Conservation (phyloP, 2,797 vertebrate species). For the Sternarchorhynchus goeldii region DNA sequence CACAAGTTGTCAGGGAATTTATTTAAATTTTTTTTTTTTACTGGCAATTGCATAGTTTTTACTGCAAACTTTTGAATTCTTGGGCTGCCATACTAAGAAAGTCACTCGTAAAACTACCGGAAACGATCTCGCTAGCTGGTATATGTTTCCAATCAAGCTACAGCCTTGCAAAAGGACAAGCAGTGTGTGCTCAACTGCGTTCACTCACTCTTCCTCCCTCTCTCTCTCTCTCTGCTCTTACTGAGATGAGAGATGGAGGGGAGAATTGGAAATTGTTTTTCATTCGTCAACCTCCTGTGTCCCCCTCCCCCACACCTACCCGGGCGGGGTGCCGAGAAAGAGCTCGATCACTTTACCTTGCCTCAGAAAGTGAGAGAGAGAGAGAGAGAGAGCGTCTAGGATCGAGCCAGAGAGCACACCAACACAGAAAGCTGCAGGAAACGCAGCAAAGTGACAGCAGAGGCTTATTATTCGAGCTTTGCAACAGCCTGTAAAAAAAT, state of each 20-base stretch:
- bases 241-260: conserved; percentile 38
- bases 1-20: background rate
- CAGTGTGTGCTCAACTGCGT: background rate
- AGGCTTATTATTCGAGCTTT: conserved; percentile 47
- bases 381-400: background rate
- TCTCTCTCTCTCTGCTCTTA: conserved; percentile 10
- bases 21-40: background rate
- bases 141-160: conserved; percentile 26
- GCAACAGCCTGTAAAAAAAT: conserved; percentile 34
- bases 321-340: conserved; percentile 43
- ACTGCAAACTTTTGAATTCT: background rate
- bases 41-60: background rate
- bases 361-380: conserved; percentile 37
- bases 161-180: conserved; percentile 18
- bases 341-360: conserved; percentile 57
- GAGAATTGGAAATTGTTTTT: conserved; percentile 51
- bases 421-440: conserved; percentile 29
- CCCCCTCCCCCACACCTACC: conserved; percentile 42
- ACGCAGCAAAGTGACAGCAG: conserved; percentile 41
- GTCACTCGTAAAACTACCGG: background rate
- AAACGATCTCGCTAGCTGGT: background rate
- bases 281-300: conserved; percentile 35
- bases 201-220: background rate
- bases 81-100: background rate
- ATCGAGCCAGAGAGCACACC: too few relatives aligned